Evolutionary conservation across 2,888 invertebrate species (phyloP), one percentile per base, ranked within the genome.

Genomic region (Entomobrya proxima): DNA sequence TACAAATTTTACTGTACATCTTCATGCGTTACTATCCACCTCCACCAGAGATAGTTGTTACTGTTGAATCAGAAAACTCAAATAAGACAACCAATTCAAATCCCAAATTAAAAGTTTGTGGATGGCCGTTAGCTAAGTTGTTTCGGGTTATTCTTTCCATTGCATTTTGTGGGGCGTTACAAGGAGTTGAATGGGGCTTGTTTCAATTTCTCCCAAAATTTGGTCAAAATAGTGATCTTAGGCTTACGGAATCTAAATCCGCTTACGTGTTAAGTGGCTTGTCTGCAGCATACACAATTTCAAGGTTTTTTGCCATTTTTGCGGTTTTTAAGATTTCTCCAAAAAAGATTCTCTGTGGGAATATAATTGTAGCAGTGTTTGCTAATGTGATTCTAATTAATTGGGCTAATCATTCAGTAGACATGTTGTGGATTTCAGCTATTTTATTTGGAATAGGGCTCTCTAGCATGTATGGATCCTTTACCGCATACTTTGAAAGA

Each of bases 131-230:
- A 61, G 32, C 64, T 0, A 87, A 82, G 35, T 13, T 85, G 2
- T 18, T 52, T 64, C 9, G 78, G n/a, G 69, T 81, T 15, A 1
- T 76, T 11, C 50, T 87, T 4, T 37, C 77, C 1, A 76, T 78
- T 7, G 47, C 76, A 13, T 79, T 87, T 21, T 82, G 85, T 27
- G 88, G 83, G 9, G 87, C 86, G 11, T 88, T 87, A 50, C 84
- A 81, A 75, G 88, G 88, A 4, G 86, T 88, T 87, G 89, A 87
- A 81, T 84, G 78, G 83, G 80, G 81, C 30, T 88, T 84, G 0
- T 80, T 89, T 30, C 88, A 89, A 82, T 89, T 89, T 58, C 72
- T 88, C n/a, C 84, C 89, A 1, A 88, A 88, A 18, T 88, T 89
- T 76, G 86, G 77, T 5, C 88, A 89, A 75, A 80, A 85, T 35